A percentile compares a stretch with the other conserved stretches of the same genome.
These are phyloP conservation scores for Chitala chitala DNA, from an alignment of 2,113 vertebrate species.

Conservation along the genomic window DNA sequence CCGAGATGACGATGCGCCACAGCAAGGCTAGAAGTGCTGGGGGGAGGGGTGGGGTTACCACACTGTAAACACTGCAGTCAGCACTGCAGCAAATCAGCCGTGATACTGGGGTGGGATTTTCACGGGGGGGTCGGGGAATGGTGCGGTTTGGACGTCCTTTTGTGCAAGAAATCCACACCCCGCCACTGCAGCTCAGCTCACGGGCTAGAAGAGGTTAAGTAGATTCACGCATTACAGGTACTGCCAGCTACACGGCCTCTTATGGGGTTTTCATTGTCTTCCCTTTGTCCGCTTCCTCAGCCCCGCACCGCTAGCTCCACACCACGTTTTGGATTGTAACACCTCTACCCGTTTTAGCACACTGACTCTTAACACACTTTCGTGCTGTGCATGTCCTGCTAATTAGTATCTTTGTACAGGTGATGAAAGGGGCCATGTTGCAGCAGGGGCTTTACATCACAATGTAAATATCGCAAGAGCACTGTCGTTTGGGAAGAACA, in stretches of 20 bases:
- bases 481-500: no score
- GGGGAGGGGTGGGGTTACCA: conserved; percentile 55
- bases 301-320: no score
- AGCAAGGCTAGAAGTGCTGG: conserved; percentile 33
- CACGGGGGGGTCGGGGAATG: conserved; percentile 48
- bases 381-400: no score
- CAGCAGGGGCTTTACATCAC: no score
- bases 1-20: conserved; percentile 60
- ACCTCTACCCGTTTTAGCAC: no score
- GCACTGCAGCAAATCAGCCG: conserved; percentile 80
- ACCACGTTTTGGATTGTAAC: no score
- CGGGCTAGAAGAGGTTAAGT: conserved; percentile 40
- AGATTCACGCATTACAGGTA: background rate
- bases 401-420: no score
- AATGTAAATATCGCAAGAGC: no score
- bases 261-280: background rate
- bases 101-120: conserved; percentile 57
- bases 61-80: conserved; percentile 76
- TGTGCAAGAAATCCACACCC: conserved; percentile 47
- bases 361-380: no score
- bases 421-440: no score
- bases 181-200: background rate
- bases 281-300: no score
- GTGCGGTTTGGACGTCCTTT: conserved; percentile 50
- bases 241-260: background rate